A percentile compares a stretch with the other conserved stretches of the same genome.
These are phyloP conservation scores for Trachymyrmex septentrionalis DNA, from an alignment of 1,140 invertebrate species.

Conservation along the genomic window DNA sequence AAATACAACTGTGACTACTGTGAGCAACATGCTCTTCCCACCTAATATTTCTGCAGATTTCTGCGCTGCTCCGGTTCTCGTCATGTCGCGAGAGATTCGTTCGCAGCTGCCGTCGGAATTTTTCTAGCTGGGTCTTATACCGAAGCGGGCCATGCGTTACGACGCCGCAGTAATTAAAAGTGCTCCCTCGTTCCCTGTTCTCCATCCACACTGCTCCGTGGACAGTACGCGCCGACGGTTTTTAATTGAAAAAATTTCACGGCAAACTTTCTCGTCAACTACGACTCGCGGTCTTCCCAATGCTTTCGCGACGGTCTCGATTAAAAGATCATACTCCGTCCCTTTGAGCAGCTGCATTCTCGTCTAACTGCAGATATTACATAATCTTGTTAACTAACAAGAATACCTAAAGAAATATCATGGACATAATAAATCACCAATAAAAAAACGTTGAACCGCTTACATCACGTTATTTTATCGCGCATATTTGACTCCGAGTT, in stretches of 20 bases:
- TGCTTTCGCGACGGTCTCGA: constrained; percentile 26
- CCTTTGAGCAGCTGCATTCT: background rate
- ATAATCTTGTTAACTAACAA: background rate
- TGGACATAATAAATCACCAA: background rate
- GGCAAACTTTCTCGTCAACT: constrained; percentile 78
- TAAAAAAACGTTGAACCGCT: background rate
- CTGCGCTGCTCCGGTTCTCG: constrained; percentile 21
- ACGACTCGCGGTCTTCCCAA: constrained; percentile 43
- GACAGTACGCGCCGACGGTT: constrained; percentile 73
- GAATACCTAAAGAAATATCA: background rate
- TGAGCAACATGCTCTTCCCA: constrained; percentile 47
- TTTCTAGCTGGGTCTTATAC: constrained; percentile 77
- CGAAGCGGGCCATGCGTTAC: constrained; percentile 79
- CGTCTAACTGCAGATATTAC: background rate
- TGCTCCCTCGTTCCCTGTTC: constrained; percentile 58
- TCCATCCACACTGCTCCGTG: constrained; percentile 40
- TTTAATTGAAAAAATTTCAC: constrained; percentile 85
- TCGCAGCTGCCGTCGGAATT: constrained; percentile 75
- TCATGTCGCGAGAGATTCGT: constrained; percentile 63
- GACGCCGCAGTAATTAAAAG: constrained; percentile 83
- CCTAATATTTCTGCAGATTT: constrained; percentile 68
- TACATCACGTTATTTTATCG: background rate
- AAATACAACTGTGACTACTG: constrained; percentile 2
- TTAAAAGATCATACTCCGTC: constrained; percentile 52
- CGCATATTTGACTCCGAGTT: background rate